A percentile compares a stretch with the other conserved stretches of the same genome.
These are phyloP conservation scores for Rhinichthys osculus DNA, from an alignment of 2,797 vertebrate genomes.

Conservation along the genomic window DNA sequence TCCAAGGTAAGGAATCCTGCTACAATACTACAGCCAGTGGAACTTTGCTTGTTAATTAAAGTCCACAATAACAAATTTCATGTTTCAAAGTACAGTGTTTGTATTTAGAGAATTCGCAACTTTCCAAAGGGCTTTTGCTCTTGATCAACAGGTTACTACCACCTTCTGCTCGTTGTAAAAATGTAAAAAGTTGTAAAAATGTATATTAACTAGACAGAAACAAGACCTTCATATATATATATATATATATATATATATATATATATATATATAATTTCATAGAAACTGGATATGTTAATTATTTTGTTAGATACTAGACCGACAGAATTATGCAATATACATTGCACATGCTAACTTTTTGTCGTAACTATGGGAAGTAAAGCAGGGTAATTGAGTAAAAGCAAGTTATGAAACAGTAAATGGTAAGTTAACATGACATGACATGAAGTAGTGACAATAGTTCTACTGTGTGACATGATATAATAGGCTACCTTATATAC, in stretches of 20 bases:
- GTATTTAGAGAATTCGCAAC: background rate
- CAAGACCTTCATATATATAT: background rate
- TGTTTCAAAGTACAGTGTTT: background rate
- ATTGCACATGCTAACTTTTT: background rate
- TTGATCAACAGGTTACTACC: constrained; percentile 37
- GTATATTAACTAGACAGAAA: background rate
- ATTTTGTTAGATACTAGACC: background rate
- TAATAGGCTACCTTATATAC: background rate
- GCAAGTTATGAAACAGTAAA: background rate
- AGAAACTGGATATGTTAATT: background rate
- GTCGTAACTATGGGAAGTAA: background rate
- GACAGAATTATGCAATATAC: background rate
- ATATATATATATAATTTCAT: no score
- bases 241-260: background rate
- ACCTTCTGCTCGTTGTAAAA: background rate
- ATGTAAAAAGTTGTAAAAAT: background rate
- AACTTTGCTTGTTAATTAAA: background rate
- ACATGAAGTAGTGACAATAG: background rate
- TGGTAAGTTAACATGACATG: background rate
- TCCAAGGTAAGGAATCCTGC: constrained; percentile 9
- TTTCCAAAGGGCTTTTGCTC: background rate
- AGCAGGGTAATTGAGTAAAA: background rate
- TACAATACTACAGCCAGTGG: background rate
- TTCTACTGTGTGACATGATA: background rate
- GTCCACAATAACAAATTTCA: background rate